Evolutionary conservation across 1,140 invertebrate genomes (phyloP), one percentile per base, ranked within the genome.

Genomic region (Panagrolaimus sp.): DNA sequence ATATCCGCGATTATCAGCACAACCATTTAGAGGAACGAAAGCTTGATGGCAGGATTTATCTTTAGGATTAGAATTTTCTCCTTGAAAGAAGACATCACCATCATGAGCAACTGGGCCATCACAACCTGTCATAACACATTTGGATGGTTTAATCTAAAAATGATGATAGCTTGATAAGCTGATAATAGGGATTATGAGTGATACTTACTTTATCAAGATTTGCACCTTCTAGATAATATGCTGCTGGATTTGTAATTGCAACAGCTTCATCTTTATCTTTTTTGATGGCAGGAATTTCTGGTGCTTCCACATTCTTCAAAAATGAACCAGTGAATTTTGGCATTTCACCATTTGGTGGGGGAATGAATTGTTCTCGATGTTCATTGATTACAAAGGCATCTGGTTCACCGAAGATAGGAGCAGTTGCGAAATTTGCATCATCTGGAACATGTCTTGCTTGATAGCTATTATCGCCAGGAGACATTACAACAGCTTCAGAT

Each of bases 1-100:
- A 67, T 81, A 81, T 38, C 78, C 80, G 38, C 71, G 65, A 20
- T 65, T 68, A 46, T 73, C 70, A 27, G 67, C 61, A 53, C 79
- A 82, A 20, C 74, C 71, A 68, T 82, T 80, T 31, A 81, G 27
- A 16, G 79, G 75, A 13, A 81, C 80, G 48, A 81, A 82, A n/a
- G 76, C 79, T 62, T 81, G 74, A 27, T 78, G 71, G 72, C 80
- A 82, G 13, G 69, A 51, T 38, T 73, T 64, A 43, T 70, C 46
- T n/a, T 42, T 23, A n/a, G 45, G n/a, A 9, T 25, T 23, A 5
- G 43, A 20, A 14, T 67, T 64, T 16, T 68, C 68, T 16, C 48
- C 45, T 11, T 67, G 16, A 27, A 79, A 38, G 27, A 67, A 65
- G 66, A 81, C 66, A 38, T 82, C 76, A 4, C 72, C 74, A 67